Evolutionary conservation across 2,113 vertebrate genomes (phyloP).

Genomic region (Pelusios castaneus): DNA sequence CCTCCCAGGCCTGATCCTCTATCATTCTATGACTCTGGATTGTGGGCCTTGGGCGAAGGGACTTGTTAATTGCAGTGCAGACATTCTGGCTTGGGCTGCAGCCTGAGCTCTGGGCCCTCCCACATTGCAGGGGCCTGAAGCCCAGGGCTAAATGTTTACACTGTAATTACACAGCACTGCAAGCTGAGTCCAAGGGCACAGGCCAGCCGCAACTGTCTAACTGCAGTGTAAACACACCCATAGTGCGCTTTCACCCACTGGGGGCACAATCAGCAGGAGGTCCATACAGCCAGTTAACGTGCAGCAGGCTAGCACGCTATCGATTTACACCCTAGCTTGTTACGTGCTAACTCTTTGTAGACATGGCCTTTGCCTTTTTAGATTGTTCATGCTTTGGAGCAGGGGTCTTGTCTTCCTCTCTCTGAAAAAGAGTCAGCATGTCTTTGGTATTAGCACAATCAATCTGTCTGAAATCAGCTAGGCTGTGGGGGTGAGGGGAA

Average conservation of each 20-base stretch:
- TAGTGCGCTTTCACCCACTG: not conserved
- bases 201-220: not conserved
- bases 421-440: not conserved
- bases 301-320: not conserved
- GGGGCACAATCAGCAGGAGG: not conserved
- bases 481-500: not conserved
- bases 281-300: not conserved
- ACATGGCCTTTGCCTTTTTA: not conserved
- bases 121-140: not conserved
- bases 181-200: not conserved
- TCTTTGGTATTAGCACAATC: not conserved
- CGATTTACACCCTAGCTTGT: not conserved
- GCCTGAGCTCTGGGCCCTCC: not conserved
- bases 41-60: not conserved
- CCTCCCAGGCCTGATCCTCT: too few species aligned
- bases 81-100: not conserved
- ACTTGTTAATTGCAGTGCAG: not conserved
- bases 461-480: conserved; percentile 36
- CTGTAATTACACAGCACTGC: not conserved
- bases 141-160: not conserved
- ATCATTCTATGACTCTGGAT: not conserved
- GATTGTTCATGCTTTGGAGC: rapidly evolving
- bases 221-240: not conserved
- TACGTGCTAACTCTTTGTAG: not conserved
- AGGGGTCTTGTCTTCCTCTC: rapidly evolving